Evolutionary conservation across 2,888 invertebrate species (phyloP).

Genomic region (Eupithecia exiguata): DNA sequence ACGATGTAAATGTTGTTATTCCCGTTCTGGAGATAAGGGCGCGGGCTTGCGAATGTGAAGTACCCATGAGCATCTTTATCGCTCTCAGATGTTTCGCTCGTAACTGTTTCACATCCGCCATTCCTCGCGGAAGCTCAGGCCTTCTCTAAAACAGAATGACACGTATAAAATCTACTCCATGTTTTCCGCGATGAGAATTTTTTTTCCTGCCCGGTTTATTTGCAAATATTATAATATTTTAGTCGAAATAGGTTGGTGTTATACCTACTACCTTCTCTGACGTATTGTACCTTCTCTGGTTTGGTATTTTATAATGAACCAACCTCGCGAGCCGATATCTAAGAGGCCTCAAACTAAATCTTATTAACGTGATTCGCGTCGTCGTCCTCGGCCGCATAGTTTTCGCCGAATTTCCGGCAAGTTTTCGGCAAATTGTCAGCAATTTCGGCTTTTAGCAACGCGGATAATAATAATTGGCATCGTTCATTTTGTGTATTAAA

Average conservation of each 20-base stretch:
- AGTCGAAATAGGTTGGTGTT: not conserved
- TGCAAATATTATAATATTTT: conserved; percentile 12
- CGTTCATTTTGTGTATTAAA: conserved; percentile 23
- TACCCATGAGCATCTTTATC: conserved; percentile 30
- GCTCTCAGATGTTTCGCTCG: conserved; percentile 30
- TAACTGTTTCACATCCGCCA: conserved; percentile 31
- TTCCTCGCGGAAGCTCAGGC: conserved; percentile 17
- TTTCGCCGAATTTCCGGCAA: conserved; percentile 9
- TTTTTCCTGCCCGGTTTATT: not conserved
- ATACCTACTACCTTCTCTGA: not conserved
- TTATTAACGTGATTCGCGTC: conserved; percentile 7
- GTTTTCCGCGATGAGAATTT: not conserved
- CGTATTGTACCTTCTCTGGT: not conserved
- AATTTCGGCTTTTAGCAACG: conserved; percentile 23
- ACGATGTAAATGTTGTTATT: conserved; percentile 6
- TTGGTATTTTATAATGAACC: conserved; percentile 4
- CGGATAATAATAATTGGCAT: conserved; percentile 22
- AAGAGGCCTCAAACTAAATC: conserved; percentile 16
- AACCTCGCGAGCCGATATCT: not conserved
- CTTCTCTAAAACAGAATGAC: conserved; percentile 24
- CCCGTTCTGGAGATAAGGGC: conserved; percentile 22
- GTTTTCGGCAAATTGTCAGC: conserved; percentile 19
- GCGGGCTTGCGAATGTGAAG: conserved; percentile 22
- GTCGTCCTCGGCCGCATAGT: not conserved
- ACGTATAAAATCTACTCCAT: conserved; percentile 23